Percentiles rank a stretch among this genome's conserved stretches.
Evolutionary conservation across 2,797 vertebrate genomes (phyloP).

Genomic region (Mus caroli): DNA sequence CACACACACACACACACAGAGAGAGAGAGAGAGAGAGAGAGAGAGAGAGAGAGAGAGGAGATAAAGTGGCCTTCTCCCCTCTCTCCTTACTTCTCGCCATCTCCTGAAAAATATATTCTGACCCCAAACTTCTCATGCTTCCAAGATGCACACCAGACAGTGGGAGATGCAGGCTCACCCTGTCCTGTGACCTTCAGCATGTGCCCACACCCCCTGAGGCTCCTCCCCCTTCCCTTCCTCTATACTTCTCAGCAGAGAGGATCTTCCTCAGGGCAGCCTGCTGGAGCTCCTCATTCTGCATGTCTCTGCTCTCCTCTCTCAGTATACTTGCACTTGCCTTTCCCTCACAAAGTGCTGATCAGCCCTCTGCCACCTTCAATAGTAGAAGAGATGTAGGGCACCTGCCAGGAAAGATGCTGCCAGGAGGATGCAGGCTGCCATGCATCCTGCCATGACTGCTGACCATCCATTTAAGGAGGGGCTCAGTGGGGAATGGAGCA

Average conservation of each 20-base stretch:
- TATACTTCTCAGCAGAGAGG: background rate
- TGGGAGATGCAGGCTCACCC: background rate
- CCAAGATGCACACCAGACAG: background rate
- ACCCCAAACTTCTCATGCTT: too few relatives aligned
- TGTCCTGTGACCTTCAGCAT: background rate
- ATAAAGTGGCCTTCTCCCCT: too few relatives aligned
- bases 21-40: background rate
- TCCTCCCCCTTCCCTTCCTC: background rate
- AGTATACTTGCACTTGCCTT: too few relatives aligned
- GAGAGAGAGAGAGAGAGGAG: background rate
- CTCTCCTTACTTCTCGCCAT: too few relatives aligned
- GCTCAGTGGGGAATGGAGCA: background rate
- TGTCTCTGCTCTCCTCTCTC: background rate
- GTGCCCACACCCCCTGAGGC: background rate
- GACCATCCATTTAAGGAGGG: too few relatives aligned
- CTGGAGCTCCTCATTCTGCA: background rate
- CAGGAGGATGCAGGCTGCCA: background rate
- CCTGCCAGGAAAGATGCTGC: background rate
- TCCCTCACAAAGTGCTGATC: background rate
- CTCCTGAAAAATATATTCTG: too few relatives aligned
- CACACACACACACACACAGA: background rate
- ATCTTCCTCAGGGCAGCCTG: background rate
- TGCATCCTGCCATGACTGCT: background rate
- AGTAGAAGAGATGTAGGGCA: accelerated
- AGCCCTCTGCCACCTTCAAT: background rate